Percentiles rank a stretch among this genome's conserved stretches.
These are phyloP conservation scores for Ptycholaimellus sp. DNA, from an alignment of 2,888 invertebrate species.

Conservation along the genomic window DNA sequence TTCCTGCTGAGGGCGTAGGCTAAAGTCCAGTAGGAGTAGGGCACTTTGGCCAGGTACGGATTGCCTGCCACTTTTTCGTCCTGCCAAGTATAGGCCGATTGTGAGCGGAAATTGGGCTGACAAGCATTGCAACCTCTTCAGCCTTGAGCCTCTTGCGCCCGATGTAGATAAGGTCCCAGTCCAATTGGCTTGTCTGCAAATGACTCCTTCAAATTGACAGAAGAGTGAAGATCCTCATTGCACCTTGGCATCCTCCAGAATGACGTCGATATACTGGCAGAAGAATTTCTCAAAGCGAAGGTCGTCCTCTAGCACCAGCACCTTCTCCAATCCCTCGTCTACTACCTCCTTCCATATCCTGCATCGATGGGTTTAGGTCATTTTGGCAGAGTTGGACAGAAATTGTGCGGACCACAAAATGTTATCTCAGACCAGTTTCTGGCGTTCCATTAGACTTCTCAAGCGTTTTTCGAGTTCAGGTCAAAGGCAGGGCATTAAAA, in stretches of 20 bases:
- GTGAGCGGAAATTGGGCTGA: constrained; percentile 39
- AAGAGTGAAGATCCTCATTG: constrained; percentile 1
- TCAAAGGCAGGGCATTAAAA: no score
- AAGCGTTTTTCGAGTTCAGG: no score
- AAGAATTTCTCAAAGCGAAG: constrained; percentile 73
- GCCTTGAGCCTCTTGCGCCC: constrained; percentile 61
- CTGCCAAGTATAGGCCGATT: constrained; percentile 2
- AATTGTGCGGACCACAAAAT: no score
- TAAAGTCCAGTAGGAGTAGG: constrained; percentile 94
- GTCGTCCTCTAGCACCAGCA: constrained; percentile 57
- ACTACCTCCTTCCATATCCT: constrained; percentile 21
- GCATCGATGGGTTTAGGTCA: no score
- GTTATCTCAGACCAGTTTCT: no score
- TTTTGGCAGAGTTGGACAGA: no score
- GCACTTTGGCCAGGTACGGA: constrained; percentile 16
- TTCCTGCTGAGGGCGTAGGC: constrained; percentile 53
- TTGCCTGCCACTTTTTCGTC: constrained; percentile 15
- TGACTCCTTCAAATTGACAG: constrained; percentile 30
- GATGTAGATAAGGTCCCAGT: constrained; percentile 79
- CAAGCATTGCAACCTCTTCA: constrained; percentile 35
- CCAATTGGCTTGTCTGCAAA: constrained; percentile 34
- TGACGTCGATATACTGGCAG: constrained; percentile 28
- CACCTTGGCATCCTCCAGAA: background rate
- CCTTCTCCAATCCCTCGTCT: constrained; percentile 21
- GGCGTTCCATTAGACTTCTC: no score